Base-by-base conservation (phyloP, 2,113 vertebrate genomes). In the Otocyon megalotis region DNA sequence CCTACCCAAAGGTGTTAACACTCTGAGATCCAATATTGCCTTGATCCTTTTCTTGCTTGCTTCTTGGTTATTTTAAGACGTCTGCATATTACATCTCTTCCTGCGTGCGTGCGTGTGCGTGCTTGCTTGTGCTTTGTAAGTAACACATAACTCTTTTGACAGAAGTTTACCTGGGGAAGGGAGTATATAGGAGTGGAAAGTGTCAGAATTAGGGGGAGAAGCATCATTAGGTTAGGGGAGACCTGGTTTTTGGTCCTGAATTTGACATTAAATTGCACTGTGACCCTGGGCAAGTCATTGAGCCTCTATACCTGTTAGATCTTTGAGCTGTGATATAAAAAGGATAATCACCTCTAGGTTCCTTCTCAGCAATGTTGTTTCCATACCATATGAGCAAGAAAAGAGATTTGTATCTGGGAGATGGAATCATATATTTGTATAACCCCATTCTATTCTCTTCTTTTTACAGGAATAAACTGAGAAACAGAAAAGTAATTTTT, bases 41-140 rank as follows among this genome's bases (percentile, higher is more conserved):
- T 82, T 92, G 79, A 48, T 7, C 20, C 11, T 84, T 90, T 90
- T 17, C 60, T 65, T 77, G 30, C 35, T 94, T 94, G 26, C 79
- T 62, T 94, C 77, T 81, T 28, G 30, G 77, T 65, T 60, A 30
- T 74, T 88, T 91, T 77, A 93, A 83, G 81, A 74, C 62, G 54
- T 13, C 32, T 96, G 80, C 86, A 30, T 72, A 32, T 12, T 65
- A 50, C 48, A 16, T 69, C 26, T 67, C 28, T 71, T 69, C 11
- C n/a, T 28, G 24, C 3, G n/a, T 17, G 30, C 71, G 28, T 63
- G 22, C 69, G 12, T 50, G 43, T 62, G 58, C 30, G 24, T 76
- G 19, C 65, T 79, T 77, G 15, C 35, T 79, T 72, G 11, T 88
- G 67, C 20, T 94, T 85, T 62, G 28, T 53, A 65, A 92, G 32